Evolutionary conservation across 2,113 vertebrate genomes (phyloP).

Genomic region (Zosterops borbonicus): DNA sequence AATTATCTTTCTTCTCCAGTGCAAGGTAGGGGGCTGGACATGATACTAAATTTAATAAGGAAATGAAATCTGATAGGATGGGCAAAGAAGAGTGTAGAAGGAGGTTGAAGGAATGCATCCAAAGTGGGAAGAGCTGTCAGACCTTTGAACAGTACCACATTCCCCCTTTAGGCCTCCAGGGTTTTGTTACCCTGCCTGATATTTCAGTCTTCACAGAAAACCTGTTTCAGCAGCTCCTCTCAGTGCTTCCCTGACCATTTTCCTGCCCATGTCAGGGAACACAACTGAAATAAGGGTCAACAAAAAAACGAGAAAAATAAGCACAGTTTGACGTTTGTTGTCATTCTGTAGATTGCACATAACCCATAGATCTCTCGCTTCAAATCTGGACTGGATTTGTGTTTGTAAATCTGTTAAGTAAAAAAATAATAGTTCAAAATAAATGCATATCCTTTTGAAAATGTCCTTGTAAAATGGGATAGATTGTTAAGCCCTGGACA

Average conservation of each 20-base stretch:
- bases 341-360: neutral
- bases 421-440: neutral
- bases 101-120: neutral
- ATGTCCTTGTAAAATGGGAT: neutral
- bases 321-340: neutral
- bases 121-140: neutral
- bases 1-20: neutral
- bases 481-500: neutral
- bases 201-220: neutral
- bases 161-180: neutral
- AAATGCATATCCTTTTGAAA: neutral
- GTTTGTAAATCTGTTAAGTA: neutral
- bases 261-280: neutral
- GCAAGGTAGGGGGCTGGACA: neutral
- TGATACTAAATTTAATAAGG: neutral
- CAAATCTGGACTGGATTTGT: neutral
- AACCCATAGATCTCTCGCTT: neutral
- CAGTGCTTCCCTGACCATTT: neutral
- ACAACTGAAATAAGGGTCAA: neutral
- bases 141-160: neutral
- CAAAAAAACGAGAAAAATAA: neutral
- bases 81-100: neutral
- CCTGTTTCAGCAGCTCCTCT: neutral
- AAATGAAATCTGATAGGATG: neutral
- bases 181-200: neutral